Evolutionary conservation across 2,888 invertebrate species (phyloP).

Genomic region (Sinelater perroti): DNA sequence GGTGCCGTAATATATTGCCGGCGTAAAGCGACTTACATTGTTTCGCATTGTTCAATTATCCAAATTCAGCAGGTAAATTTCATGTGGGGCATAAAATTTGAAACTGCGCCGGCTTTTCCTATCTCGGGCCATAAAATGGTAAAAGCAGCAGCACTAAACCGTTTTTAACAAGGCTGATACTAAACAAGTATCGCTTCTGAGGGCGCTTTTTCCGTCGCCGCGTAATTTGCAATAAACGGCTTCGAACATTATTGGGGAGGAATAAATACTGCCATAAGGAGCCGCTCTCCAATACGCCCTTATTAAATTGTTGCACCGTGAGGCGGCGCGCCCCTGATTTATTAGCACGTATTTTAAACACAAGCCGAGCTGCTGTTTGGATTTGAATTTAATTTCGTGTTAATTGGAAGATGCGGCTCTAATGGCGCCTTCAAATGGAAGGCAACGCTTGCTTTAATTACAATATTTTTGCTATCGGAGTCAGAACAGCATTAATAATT

Average conservation of each 20-base stretch:
- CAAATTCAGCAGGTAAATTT: conserved; percentile 21
- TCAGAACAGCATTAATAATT: too few species aligned
- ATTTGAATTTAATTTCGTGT: too few species aligned
- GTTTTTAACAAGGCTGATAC: conserved; percentile 30
- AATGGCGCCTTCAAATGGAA: too few species aligned
- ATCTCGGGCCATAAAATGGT: conserved; percentile 30
- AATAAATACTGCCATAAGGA: conserved; percentile 6
- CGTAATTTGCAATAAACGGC: conserved; percentile 14
- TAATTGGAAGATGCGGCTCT: too few species aligned
- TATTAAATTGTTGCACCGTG: too few species aligned
- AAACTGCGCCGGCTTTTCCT: conserved; percentile 26
- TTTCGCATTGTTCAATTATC: conserved; percentile 21
- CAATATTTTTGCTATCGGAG: too few species aligned
- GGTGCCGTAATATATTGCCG: conserved; percentile 5
- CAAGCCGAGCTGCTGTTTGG: too few species aligned
- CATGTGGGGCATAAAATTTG: conserved; percentile 24
- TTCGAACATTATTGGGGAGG: conserved; percentile 1
- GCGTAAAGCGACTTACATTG: conserved; percentile 4
- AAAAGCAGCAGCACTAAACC: conserved; percentile 28
- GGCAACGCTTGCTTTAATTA: too few species aligned
- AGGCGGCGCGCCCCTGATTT: too few species aligned
- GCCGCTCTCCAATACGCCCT: too few species aligned
- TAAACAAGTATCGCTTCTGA: conserved; percentile 28
- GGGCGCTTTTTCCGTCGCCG: conserved; percentile 16
- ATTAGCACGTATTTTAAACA: too few species aligned